These are phyloP conservation scores for Perdita meconis DNA, from an alignment of 2,888 invertebrate genomes.

Conservation along the genomic window DNA sequence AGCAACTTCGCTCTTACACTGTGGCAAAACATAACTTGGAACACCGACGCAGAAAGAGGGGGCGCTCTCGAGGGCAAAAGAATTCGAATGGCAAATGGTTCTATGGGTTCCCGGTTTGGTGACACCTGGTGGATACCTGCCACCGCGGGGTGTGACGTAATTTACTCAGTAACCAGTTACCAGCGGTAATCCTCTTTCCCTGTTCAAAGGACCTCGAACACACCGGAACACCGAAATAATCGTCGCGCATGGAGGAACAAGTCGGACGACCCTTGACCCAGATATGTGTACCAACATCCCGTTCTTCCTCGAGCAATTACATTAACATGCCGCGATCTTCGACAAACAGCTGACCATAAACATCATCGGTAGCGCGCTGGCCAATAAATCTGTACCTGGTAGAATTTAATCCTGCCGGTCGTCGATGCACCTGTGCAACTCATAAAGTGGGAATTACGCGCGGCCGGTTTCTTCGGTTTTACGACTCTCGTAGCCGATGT, in stretches of 20 bases:
- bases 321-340: neutral
- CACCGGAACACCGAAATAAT: neutral
- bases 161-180: constrained; percentile 56
- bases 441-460: constrained; percentile 57
- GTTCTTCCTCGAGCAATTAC: neutral
- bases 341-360: constrained; percentile 14
- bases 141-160: constrained; percentile 76
- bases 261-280: neutral
- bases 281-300: neutral
- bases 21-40: constrained; percentile 61
- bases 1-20: constrained; percentile 59
- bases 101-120: constrained; percentile 28
- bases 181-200: constrained; percentile 26
- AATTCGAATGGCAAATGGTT: constrained; percentile 62
- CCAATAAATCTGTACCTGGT: constrained; percentile 47
- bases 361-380: constrained; percentile 1
- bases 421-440: constrained; percentile 47
- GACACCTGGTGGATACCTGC: constrained; percentile 73
- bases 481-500: constrained; percentile 46
- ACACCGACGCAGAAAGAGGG: constrained; percentile 28
- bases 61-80: constrained; percentile 34
- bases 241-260: neutral
- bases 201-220: neutral
- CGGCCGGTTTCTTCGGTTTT: constrained; percentile 52
- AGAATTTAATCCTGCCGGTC: constrained; percentile 46